phyloP scores from a whole-genome alignment of 2,797 vertebrate species.

The Phataginus tetradactyla region DNA sequence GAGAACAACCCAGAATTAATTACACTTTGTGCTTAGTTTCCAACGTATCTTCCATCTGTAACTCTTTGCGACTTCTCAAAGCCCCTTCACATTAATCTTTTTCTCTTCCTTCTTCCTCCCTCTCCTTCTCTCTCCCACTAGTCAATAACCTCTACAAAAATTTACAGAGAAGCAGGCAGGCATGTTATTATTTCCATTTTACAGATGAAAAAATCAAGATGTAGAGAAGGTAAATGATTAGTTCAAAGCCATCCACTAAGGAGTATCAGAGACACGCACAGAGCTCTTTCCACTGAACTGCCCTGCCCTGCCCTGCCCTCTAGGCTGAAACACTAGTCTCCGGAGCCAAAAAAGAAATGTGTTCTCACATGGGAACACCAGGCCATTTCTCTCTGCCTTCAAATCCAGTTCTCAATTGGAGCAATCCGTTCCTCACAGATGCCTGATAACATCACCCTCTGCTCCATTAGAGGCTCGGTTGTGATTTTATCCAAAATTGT shows the following conservation, averaged over 20 bases:
- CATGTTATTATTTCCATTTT: background rate
- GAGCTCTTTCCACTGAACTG: background rate
- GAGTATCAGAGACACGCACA: background rate
- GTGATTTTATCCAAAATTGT: slow-evolving; percentile 17
- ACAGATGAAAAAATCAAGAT: background rate
- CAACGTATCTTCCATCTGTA: background rate
- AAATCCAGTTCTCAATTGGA: background rate
- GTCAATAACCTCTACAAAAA: background rate
- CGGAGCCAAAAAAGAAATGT: background rate
- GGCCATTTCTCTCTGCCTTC: background rate
- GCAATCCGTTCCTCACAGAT: background rate
- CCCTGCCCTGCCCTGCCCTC: background rate
- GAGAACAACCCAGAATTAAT: slow-evolving; percentile 49
- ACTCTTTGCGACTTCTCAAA: background rate
- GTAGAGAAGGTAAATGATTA: background rate
- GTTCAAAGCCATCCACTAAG: background rate
- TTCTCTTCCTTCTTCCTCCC: background rate
- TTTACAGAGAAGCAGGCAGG: background rate
- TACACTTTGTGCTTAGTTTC: slow-evolving; percentile 33
- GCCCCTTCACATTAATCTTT: background rate
- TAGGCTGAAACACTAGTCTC: background rate
- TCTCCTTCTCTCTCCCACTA: background rate
- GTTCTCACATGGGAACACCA: background rate
- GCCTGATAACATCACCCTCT: background rate
- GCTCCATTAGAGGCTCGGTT: background rate